These are phyloP conservation scores for Oscheius sp. DNA, from an alignment of 2,888 invertebrate species.

Conservation along the genomic window DNA sequence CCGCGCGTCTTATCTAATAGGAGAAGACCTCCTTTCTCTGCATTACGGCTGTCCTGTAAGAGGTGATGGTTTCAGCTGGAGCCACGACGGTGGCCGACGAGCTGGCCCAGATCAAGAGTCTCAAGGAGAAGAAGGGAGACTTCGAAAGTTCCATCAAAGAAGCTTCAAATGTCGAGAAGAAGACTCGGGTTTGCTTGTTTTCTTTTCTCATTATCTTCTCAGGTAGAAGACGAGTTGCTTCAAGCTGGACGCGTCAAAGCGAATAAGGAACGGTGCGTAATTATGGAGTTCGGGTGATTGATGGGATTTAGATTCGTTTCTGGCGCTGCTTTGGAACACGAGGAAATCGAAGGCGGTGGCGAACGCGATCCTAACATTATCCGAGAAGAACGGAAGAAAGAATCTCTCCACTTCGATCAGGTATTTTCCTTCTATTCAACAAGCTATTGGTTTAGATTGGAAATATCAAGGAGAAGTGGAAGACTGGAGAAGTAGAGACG, in stretches of 20 bases:
- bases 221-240: constrained; percentile 58
- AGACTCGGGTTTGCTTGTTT: constrained; percentile 38
- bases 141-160: constrained; percentile 63
- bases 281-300: not conserved
- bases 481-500: constrained; percentile 69
- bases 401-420: constrained; percentile 57
- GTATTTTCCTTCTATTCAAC: constrained; percentile 35
- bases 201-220: constrained; percentile 11
- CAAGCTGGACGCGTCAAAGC: constrained; percentile 60
- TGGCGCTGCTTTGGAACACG: constrained; percentile 53
- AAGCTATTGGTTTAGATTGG: constrained; percentile 51
- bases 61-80: constrained; percentile 60
- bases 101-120: constrained; percentile 56
- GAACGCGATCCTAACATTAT: constrained; percentile 60
- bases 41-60: constrained; percentile 13
- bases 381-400: constrained; percentile 50
- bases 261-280: constrained; percentile 52
- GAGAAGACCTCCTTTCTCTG: constrained; percentile 26
- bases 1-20: constrained; percentile 24
- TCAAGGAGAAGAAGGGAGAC: constrained; percentile 64
- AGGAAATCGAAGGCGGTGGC: constrained; percentile 47
- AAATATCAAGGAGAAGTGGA: constrained; percentile 70
- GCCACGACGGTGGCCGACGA: constrained; percentile 64
- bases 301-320: constrained; percentile 50
- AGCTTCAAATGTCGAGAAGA: constrained; percentile 50